A percentile compares a stretch with the other conserved stretches of the same genome.
Conservation (phyloP, 1,140 invertebrate genomes). For the Anagrus nilaparvatae region DNA sequence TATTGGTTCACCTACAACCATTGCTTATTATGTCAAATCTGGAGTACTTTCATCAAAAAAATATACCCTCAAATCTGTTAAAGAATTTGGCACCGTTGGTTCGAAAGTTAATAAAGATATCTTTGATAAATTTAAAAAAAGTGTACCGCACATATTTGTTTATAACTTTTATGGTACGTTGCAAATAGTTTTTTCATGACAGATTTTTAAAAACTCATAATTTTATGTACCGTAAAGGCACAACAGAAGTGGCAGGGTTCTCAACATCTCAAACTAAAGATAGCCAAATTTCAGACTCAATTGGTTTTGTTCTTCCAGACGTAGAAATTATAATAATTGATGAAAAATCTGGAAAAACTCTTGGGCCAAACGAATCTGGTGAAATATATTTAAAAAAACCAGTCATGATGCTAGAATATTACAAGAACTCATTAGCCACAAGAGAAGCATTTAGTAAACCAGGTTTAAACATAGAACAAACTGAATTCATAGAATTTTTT, state of each 20-base stretch:
- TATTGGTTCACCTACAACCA: not conserved
- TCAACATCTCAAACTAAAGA: not conserved
- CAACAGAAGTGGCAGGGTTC: constrained; percentile 7
- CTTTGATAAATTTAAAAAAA: not conserved
- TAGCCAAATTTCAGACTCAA: constrained; percentile 2
- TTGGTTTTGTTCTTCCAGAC: constrained; percentile 11
- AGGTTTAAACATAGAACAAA: no score
- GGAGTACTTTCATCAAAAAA: not conserved
- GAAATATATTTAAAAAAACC: constrained; percentile 31
- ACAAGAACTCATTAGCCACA: constrained; percentile 43
- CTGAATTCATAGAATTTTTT: no score
- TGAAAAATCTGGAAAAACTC: constrained; percentile 11
- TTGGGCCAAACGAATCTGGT: constrained; percentile 27
- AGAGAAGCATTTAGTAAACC: no score
- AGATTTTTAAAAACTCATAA: not conserved
- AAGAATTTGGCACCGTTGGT: not conserved
- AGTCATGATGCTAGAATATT: constrained; percentile 36
- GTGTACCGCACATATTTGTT: not conserved
- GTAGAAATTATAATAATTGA: constrained; percentile 18
- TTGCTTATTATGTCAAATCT: constrained; percentile 5
- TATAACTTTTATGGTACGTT: constrained; percentile 9
- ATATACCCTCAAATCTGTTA: constrained; percentile 2
- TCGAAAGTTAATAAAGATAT: constrained; percentile 4
- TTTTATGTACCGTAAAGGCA: no score
- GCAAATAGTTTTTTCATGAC: not conserved